Base-by-base conservation (phyloP, 2,113 vertebrate species). In the Gambusia holbrooki region DNA sequence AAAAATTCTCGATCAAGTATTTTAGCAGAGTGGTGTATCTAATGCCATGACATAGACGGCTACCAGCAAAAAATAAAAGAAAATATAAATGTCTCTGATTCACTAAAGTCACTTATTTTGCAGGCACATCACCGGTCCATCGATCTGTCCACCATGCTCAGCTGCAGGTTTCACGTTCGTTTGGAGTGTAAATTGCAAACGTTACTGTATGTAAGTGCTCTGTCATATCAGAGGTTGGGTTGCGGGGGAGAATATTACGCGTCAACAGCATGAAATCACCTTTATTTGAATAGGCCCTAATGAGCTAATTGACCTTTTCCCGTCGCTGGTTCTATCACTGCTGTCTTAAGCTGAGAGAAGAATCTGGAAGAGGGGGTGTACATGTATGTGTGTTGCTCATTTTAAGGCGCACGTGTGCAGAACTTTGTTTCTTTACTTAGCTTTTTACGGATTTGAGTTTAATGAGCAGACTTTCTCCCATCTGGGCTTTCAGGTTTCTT, bases 231-330 rank as follows among this genome's bases (percentile, higher is more conserved):
- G 9, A 69, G 74, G 63, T 12, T 3, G 79, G 35, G 35, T 37
- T 37, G 35, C 35, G 35, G 54, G 30, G 25, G 37, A 71, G 71
- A 71, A 82, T 84, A 89, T 90, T 88, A 89, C 63, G 84, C 67
- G 88, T 91, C 87, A 90, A 81, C 84, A 83, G 76, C 82, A 73
- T 86, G 77, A 85, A 88, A 87, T 82, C 88, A 91, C 83, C 86
- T 94, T 92, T 84, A 91, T 87, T 86, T 82, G 85, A 90, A 85
- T 54, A 75, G 81, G 83, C 85, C 81, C 84, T 93, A 94, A 94
- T 93, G 92, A 94, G 92, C 85, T 91, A 92, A 91, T 90, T 94
- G 91, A 94, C 93, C 93, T 94, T 94, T 93, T 92, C 91, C 80
- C 80, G 65, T 89, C 72, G 76, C 82, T 54, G 79, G 75, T 84